phyloP scores from a whole-genome alignment of 2,888 invertebrate species.

The Gastracanthus pulcherrimus region DNA sequence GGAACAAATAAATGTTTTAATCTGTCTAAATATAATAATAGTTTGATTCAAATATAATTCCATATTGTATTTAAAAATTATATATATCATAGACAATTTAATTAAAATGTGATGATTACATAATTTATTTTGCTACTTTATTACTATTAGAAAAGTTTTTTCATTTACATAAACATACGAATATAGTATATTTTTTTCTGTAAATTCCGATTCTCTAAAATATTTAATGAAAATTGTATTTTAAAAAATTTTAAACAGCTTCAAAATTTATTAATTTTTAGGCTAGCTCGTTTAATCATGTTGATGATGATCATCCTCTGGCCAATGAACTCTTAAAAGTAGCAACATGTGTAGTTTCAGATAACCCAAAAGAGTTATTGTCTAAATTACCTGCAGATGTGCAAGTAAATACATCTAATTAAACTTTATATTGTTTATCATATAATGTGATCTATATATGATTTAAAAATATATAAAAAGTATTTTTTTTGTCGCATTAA shows the following conservation, averaged over 20 bases:
- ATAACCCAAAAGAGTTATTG: slow-evolving; percentile 66
- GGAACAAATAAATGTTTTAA: too few species aligned
- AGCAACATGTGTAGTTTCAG: slow-evolving; percentile 69
- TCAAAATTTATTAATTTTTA: slow-evolving; percentile 22
- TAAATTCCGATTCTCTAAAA: too few species aligned
- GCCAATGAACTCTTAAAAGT: slow-evolving; percentile 68
- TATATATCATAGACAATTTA: too few species aligned
- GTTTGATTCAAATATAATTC: neutral
- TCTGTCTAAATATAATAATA: too few species aligned
- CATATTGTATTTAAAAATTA: neutral
- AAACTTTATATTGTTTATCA: neutral
- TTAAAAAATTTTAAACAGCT: neutral
- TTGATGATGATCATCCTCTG: slow-evolving; percentile 63
- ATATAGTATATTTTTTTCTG: too few species aligned
- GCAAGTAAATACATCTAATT: slow-evolving; percentile 63
- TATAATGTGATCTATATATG: neutral
- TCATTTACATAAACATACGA: too few species aligned
- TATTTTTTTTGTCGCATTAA: neutral
- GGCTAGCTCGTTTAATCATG: slow-evolving; percentile 43
- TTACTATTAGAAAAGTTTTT: too few species aligned
- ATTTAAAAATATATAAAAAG: too few species aligned
- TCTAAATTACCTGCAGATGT: slow-evolving; percentile 67
- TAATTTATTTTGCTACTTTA: too few species aligned
- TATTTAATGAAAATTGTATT: neutral
- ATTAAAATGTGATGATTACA: too few species aligned